Percentiles rank a stretch among this genome's conserved stretches.
Conservation (phyloP, 2,113 vertebrate genomes). For the Orientallactaga bullata region DNA sequence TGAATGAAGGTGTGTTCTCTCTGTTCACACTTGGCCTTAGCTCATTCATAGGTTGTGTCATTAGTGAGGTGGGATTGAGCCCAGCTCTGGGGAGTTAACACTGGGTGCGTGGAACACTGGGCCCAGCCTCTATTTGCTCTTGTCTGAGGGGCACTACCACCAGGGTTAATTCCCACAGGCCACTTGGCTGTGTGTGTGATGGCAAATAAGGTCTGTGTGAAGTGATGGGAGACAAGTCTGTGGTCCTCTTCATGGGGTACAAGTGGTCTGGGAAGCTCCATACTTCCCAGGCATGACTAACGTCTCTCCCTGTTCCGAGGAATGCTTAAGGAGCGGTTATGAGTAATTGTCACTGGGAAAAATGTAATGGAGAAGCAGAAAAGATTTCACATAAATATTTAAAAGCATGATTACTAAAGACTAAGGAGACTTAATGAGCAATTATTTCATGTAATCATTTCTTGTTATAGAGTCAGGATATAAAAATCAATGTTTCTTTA, state of each 20-base stretch:
- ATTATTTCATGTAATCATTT: constrained; percentile 32
- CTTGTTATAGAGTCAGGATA: background rate
- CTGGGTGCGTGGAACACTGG: background rate
- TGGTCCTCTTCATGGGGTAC: background rate
- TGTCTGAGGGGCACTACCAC: background rate
- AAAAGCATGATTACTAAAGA: constrained; percentile 48
- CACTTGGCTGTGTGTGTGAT: background rate
- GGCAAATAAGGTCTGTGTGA: background rate
- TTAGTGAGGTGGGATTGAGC: background rate
- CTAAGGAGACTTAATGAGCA: constrained; percentile 39
- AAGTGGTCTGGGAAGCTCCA: accelerated
- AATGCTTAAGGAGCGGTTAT: background rate
- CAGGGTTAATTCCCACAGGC: accelerated
- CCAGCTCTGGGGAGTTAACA: accelerated
- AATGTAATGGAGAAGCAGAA: constrained; percentile 23
- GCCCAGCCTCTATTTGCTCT: background rate
- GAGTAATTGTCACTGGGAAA: background rate
- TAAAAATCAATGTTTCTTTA: constrained; percentile 11
- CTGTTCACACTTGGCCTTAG: accelerated
- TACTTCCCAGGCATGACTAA: background rate
- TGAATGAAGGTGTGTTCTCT: background rate
- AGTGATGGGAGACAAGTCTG: background rate
- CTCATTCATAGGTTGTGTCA: accelerated
- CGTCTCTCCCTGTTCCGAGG: constrained; percentile 1
- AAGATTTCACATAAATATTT: constrained; percentile 57